Evolutionary conservation across 2,888 invertebrate species (phyloP), one percentile per base, ranked within the genome.

Genomic region (Allolobophora icterica): DNA sequence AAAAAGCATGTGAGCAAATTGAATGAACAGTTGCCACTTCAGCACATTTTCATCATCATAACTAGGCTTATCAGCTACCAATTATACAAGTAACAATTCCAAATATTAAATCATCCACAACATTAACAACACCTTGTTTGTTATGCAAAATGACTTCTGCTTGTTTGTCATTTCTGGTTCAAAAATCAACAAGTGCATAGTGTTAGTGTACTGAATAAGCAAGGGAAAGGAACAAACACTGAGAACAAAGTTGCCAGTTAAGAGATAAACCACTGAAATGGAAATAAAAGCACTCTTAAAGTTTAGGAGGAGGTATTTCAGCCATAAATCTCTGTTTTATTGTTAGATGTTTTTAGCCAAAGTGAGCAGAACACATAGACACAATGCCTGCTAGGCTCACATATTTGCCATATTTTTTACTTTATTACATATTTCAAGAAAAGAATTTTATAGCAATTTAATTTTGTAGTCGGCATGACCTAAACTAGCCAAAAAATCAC

Each of bases 381-480:
- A 71, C n/a, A 71, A 71, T 30, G n/a, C 30, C 30, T 71, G n/a
- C 1, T 17, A 30, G n/a, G n/a, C 0, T n/a, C 8, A n/a, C n/a
- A 71, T 11, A 71, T 71, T n/a, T 71, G 19, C 71, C n/a, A 17
- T 30, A 30, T 71, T n/a, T 71, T 30, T 71, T 52, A 17, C 52
- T 52, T n/a, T 71, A n/a, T 71, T 71, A 71, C 71, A 71, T n/a
- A 71, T n/a, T 71, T 71, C 30, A 71, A n/a, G 71, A 30, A 71
- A 71, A 3, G 24, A 3, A 11, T n/a, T 71, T 45, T 45, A 19
- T 45, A 45, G 45, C 24, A 52, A 52, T 52, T 52, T 1, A 24
- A 21, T 35, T 35, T 38, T 87, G 87, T 35, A 87, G 87, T 35
- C 87, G 35, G 19, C 87, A 87, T 87, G 87, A 87, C 34, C 87